Percentiles rank a stretch among this genome's conserved stretches.
Evolutionary conservation across 2,888 invertebrate species (phyloP).

Genomic region (Oeneis ivallda): DNA sequence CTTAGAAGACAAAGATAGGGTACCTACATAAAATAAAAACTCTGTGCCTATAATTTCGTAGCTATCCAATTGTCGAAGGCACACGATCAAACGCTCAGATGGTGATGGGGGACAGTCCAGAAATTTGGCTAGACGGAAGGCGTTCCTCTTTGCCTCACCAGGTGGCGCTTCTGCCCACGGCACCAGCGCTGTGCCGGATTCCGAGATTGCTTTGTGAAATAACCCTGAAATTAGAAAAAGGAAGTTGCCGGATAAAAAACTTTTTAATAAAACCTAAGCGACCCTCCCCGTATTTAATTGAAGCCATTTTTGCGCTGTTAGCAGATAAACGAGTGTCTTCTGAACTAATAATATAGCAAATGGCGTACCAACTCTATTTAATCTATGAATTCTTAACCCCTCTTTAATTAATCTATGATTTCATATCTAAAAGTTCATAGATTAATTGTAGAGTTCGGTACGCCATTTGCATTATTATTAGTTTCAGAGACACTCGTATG

Average conservation of each 20-base stretch:
- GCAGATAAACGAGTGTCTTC: no score
- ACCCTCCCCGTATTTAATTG: no score
- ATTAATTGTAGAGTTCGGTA: no score
- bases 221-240: conserved; percentile 73
- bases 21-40: conserved; percentile 85
- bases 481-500: no score
- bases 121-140: conserved; percentile 82
- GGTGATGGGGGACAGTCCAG: conserved; percentile 81
- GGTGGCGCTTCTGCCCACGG: conserved; percentile 85
- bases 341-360: no score
- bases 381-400: no score
- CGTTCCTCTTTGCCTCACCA: conserved; percentile 81
- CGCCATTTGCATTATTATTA: no score
- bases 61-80: conserved; percentile 83
- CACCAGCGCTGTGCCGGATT: conserved; percentile 87
- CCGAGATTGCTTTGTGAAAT: conserved; percentile 87
- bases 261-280: no score
- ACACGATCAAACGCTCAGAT: conserved; percentile 79
- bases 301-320: no score
- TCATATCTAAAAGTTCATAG: no score
- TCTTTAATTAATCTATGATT: no score
- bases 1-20: not conserved
- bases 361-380: no score
- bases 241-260: not conserved
- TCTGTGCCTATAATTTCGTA: conserved; percentile 85